Conservation (phyloP, 2,888 invertebrate genomes). For the Ceraclea dissimilis region DNA sequence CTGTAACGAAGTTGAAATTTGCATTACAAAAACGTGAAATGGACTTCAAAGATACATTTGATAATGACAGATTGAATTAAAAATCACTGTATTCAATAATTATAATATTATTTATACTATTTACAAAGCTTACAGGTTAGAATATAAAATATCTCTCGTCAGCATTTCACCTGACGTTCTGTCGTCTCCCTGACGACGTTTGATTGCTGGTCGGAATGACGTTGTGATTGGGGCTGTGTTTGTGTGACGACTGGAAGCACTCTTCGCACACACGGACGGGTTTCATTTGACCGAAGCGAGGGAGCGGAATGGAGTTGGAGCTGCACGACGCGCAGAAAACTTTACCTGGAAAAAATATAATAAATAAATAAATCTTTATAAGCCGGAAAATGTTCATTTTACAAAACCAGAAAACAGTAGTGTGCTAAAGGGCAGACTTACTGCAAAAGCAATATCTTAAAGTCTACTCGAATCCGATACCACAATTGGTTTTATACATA, state of each 20-base stretch:
- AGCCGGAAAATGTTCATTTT: too few species aligned
- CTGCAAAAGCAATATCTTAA: too few species aligned
- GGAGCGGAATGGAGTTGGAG: conserved; percentile 84
- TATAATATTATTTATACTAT: not conserved
- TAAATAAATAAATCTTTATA: too few species aligned
- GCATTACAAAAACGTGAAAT: not conserved
- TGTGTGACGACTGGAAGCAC: conserved; percentile 50
- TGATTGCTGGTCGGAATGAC: not conserved
- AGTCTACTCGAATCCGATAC: too few species aligned
- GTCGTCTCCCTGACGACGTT: not conserved
- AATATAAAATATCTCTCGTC: not conserved
- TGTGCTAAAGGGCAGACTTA: too few species aligned
- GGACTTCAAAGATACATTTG: not conserved
- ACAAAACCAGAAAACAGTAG: too few species aligned
- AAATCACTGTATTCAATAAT: not conserved
- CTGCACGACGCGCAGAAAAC: conserved; percentile 94
- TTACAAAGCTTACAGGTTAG: not conserved
- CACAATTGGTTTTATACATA: too few species aligned
- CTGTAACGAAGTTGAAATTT: too few species aligned
- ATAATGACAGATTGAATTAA: not conserved
- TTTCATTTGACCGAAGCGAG: conserved; percentile 85
- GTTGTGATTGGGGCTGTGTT: not conserved
- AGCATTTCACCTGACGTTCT: conserved; percentile 10
- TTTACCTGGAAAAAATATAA: conserved; percentile 50
- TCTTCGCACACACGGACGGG: conserved; percentile 92